phyloP scores from a whole-genome alignment of 2,797 vertebrate species.

The Enteromius fasciolatus region DNA sequence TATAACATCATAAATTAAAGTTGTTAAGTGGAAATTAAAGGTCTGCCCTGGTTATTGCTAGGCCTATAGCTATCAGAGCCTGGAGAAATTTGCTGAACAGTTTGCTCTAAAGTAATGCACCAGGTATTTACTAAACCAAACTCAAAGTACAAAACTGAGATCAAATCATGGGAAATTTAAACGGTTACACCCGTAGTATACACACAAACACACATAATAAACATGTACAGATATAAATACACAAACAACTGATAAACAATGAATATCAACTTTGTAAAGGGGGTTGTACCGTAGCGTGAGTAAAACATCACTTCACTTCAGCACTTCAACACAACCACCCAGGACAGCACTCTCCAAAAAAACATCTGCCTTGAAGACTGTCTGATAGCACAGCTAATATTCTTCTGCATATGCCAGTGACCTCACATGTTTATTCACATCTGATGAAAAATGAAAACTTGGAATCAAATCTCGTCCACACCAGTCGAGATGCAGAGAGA shows the following conservation, averaged over 20 bases:
- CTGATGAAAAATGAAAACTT: slow-evolving; percentile 55
- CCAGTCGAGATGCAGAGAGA: slow-evolving; percentile 52
- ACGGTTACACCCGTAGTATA: slow-evolving; percentile 11
- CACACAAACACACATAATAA: slow-evolving; percentile 9
- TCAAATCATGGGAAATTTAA: slow-evolving; percentile 15
- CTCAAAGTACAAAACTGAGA: slow-evolving; percentile 3
- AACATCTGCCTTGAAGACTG: slow-evolving; percentile 2
- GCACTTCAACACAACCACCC: slow-evolving; percentile 61
- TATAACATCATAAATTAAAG: neutral
- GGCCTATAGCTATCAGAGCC: neutral
- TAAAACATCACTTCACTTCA: slow-evolving; percentile 69
- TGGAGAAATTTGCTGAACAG: neutral
- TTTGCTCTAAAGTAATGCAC: neutral
- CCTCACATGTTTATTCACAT: slow-evolving; percentile 44
- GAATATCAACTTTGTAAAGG: slow-evolving; percentile 43
- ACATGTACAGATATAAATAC: slow-evolving; percentile 26
- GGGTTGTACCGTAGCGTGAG: slow-evolving; percentile 56
- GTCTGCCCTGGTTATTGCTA: neutral
- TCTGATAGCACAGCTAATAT: neutral
- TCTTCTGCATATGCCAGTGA: slow-evolving; percentile 30
- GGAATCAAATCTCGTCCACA: slow-evolving; percentile 53
- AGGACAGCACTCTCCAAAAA: slow-evolving; percentile 11
- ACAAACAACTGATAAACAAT: slow-evolving; percentile 37
- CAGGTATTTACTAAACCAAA: slow-evolving; percentile 8
- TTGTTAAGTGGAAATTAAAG: neutral